These are phyloP conservation scores for Ceriagrion tenellum DNA, from an alignment of 2,888 invertebrate species.

Conservation along the genomic window DNA sequence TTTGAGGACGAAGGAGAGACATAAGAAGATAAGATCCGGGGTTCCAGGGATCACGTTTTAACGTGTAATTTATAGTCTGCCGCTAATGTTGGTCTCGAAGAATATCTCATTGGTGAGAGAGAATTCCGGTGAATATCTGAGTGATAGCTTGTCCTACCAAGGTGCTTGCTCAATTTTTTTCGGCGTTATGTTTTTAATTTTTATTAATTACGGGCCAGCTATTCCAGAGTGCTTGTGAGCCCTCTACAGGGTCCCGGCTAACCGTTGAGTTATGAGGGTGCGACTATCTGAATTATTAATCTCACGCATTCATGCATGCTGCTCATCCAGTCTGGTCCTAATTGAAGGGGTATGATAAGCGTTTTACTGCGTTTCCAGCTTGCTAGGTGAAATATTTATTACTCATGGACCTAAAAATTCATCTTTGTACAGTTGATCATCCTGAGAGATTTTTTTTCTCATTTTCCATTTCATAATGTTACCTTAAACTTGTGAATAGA, in stretches of 20 bases:
- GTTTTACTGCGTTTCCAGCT: background rate
- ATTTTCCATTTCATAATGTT: no score
- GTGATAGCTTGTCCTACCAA: background rate
- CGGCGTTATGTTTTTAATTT: background rate
- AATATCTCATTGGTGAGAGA: slow-evolving; percentile 25
- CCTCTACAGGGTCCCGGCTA: background rate
- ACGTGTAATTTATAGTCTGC: slow-evolving; percentile 52
- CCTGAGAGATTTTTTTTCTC: no score
- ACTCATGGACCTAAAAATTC: background rate
- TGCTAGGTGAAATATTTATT: background rate
- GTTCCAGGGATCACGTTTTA: slow-evolving; percentile 47
- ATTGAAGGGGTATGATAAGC: background rate
- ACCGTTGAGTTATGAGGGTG: background rate
- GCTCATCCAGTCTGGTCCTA: background rate
- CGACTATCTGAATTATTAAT: slow-evolving; percentile 1
- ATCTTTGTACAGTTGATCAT: background rate
- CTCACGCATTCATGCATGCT: background rate
- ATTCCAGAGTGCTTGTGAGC: background rate
- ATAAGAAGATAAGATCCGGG: slow-evolving; percentile 49
- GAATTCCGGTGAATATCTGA: slow-evolving; percentile 34
- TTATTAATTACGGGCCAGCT: background rate
- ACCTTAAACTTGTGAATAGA: no score
- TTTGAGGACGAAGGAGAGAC: slow-evolving; percentile 25
- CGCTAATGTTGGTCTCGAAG: slow-evolving; percentile 28
- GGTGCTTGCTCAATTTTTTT: slow-evolving; percentile 11